Evolutionary conservation across 2,113 vertebrate genomes (phyloP), one percentile per base, ranked within the genome.

Genomic region (Cyprinodon variegatus): DNA sequence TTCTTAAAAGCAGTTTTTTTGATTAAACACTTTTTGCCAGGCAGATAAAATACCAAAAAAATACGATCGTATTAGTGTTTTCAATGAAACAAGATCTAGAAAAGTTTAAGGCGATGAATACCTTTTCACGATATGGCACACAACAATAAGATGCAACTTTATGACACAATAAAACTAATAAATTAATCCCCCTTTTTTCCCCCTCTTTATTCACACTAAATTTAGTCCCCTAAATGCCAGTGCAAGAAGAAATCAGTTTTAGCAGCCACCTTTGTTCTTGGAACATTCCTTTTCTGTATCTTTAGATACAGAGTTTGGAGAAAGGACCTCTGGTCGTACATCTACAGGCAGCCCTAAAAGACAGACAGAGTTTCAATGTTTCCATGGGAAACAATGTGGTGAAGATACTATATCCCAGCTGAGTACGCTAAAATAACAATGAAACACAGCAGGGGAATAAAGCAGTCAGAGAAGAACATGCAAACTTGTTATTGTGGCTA

Each of bases 281-380:
- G 41, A 82, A 91, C 93, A 94, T 95, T 96, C 93, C 92, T 95
- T 88, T 78, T 80, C 72, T 83, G 90, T 82, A 81, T 72, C 91
- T 96, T 94, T 91, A 94, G 94, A 93, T 95, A 96, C 94, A 76
- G 0, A 38, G 13, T 89, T 85, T 90, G 85, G 88, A 81, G 82
- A 90, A 67, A 79, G 86, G 82, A 84, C 88, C 78, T 90, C 76
- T 89, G 89, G 91, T 77, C 91, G 89, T 90, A 93, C 92, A 89
- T 94, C 94, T 93, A 92, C 91, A 85, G 88, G 84, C 90, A 81
- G 87, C 90, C 93, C 93, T 91, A n/a, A 83, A 92, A 90, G 92
- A 75, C 90, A 93, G 90, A 91, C 88, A 76, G 84, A 72, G 84
- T 89, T 94, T 90, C 89, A 81, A 86, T 90, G 95, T 96, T 95